These are phyloP conservation scores for Penaeus indicus DNA, from an alignment of 1,140 invertebrate species.

Conservation along the genomic window DNA sequence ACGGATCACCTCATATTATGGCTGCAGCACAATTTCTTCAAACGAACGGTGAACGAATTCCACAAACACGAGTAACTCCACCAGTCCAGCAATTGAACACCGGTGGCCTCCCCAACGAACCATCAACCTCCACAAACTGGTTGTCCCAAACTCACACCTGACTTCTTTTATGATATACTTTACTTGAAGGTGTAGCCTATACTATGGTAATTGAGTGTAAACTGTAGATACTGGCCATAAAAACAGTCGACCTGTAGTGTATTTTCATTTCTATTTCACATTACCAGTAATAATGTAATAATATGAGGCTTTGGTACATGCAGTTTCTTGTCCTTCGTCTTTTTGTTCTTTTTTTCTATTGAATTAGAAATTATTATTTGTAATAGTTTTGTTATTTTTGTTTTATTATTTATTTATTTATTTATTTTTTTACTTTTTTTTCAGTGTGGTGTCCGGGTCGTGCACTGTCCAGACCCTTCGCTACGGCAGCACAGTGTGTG, in stretches of 20 bases:
- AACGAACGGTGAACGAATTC: conserved; percentile 94
- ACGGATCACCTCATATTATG: conserved; percentile 96
- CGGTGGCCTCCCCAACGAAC: conserved; percentile 70
- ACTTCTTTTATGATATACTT: conserved; percentile 2
- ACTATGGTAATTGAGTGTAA: no score
- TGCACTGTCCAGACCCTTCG: conserved; percentile 72
- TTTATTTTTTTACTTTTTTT: conserved; percentile 23
- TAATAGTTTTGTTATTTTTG: neutral
- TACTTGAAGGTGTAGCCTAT: no score
- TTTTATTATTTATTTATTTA: conserved; percentile 7
- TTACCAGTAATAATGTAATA: no score
- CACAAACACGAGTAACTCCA: conserved; percentile 80
- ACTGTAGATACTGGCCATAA: neutral
- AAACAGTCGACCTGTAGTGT: no score
- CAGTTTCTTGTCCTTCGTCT: neutral
- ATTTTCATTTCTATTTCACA: no score
- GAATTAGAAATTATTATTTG: neutral
- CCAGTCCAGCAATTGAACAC: conserved; percentile 66
- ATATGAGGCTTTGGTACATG: no score
- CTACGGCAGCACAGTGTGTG: conserved; percentile 71
- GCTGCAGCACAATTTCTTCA: conserved; percentile 97
- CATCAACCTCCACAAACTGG: conserved; percentile 70
- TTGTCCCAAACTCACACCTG: conserved; percentile 25
- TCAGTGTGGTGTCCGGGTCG: conserved; percentile 76
- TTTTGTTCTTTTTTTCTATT: neutral